Evolutionary conservation across 2,888 invertebrate species (phyloP), one percentile per base, ranked within the genome.

Genomic region (Asteroscopus sphinx): DNA sequence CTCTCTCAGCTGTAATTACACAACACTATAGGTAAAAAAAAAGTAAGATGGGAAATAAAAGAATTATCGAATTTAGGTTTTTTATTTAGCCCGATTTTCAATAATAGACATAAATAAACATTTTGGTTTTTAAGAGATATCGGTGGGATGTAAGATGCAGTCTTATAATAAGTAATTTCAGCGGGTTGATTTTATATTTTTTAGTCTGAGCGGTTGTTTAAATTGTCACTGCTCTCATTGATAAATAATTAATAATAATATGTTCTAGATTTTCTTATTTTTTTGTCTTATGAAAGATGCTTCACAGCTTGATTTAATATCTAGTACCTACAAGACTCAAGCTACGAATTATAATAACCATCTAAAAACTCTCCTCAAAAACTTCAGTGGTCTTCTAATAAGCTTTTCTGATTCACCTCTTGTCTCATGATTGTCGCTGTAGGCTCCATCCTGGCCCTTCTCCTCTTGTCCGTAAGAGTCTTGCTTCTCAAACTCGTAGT

Each of bases 401-500:
- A 86, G 72, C 57, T 82, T 85, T 56, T 73, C 79, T 21, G 81
- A 82, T 54, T 89, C 87, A 89, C 88, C 93, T 90, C 75, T 90
- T 70, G 73, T 88, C 74, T 89, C 91, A 25, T 91, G 83, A 30
- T 81, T 86, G 58, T 92, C 86, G 70, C 90, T 91, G 82, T 91
- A 85, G 0, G 90, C 92, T 1, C 87, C 95, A 54, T 92, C 92
- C 32, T 95, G 95, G 2, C 84, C 91, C 21, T 89, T 94, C 12
- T 93, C 88, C 12, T 95, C 95, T 39, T 93, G 92, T 1, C 97
- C 96, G 79, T 91, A 96, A 45, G 96, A 95, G 39, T 96, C 95
- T 78, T 96, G 95, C 78, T 95, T 95, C 82, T 96, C 96, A 74
- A 96, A 96, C 69, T 96, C 97, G 85, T 96, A 96, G 79, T 96